Percentiles rank a stretch among this genome's conserved stretches.
These are phyloP conservation scores for Alethe diademata DNA, from an alignment of 2,113 vertebrate genomes.

Conservation along the genomic window DNA sequence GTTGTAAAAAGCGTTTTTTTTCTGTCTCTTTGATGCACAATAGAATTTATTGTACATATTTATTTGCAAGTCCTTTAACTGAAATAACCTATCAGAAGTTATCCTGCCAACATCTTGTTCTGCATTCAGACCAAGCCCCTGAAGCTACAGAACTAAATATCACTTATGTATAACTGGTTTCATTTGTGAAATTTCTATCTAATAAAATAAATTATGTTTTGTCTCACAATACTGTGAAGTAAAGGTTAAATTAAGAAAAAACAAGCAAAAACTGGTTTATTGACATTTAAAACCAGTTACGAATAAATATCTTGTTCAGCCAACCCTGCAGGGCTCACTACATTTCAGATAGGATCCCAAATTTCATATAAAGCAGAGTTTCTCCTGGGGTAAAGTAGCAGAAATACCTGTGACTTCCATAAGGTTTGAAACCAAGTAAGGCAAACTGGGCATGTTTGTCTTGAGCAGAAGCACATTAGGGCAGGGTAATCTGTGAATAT, in stretches of 20 bases:
- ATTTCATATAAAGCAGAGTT: not conserved
- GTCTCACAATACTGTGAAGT: not conserved
- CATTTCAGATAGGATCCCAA: not conserved
- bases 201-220: not conserved
- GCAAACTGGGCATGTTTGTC: not conserved
- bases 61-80: not conserved
- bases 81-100: not conserved
- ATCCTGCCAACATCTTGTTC: not conserved
- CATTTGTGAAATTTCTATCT: not conserved
- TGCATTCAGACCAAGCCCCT: not conserved
- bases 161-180: not conserved
- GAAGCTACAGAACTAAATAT: not conserved
- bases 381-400: not conserved
- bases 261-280: not conserved
- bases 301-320: not conserved
- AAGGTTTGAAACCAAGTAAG: not conserved
- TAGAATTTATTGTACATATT: not conserved
- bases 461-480: not conserved
- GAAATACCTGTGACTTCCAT: not conserved
- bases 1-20: not conserved
- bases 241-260: slow-evolving; percentile 17
- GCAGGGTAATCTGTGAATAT: not conserved
- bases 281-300: not conserved
- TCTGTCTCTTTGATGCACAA: not conserved
- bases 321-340: not conserved